These are phyloP conservation scores for Oncorhynchus gorbuscha DNA, from an alignment of 2,113 vertebrate genomes.

Conservation along the genomic window DNA sequence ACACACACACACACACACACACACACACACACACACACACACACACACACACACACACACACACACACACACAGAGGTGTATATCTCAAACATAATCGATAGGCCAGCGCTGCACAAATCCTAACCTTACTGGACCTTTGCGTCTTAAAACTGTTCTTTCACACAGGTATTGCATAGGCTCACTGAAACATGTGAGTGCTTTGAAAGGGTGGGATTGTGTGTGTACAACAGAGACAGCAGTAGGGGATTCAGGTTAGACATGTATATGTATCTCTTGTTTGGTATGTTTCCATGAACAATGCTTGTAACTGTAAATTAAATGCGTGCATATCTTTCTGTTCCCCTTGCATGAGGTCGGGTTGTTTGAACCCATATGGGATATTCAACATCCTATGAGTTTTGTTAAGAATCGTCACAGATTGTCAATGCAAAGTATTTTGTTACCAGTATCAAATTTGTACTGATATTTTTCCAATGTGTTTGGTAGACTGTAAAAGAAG, in stretches of 20 bases:
- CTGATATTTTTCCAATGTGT: conserved; percentile 14
- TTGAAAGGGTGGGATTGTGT: neutral
- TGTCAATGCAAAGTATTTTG: neutral
- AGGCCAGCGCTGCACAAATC: too few species aligned
- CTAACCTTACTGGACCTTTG: too few species aligned
- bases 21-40: too few species aligned
- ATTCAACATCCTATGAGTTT: neutral
- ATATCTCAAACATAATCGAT: too few species aligned
- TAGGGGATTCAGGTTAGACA: neutral
- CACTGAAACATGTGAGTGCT: neutral
- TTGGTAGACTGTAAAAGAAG: neutral
- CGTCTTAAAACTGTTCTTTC: too few species aligned
- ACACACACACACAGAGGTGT: too few species aligned
- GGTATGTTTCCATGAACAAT: conserved; percentile 13
- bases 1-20: too few species aligned
- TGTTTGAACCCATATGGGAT: neutral
- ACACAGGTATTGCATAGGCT: too few species aligned
- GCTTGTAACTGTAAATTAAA: conserved; percentile 21
- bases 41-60: too few species aligned
- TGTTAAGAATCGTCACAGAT: conserved; percentile 3
- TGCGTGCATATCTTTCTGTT: conserved; percentile 1
- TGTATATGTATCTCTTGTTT: neutral
- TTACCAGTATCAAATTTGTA: neutral
- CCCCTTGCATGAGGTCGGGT: neutral
- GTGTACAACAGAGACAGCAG: neutral